phyloP scores from a whole-genome alignment of 2,888 invertebrate species.

The Drosophila anomelani region DNA sequence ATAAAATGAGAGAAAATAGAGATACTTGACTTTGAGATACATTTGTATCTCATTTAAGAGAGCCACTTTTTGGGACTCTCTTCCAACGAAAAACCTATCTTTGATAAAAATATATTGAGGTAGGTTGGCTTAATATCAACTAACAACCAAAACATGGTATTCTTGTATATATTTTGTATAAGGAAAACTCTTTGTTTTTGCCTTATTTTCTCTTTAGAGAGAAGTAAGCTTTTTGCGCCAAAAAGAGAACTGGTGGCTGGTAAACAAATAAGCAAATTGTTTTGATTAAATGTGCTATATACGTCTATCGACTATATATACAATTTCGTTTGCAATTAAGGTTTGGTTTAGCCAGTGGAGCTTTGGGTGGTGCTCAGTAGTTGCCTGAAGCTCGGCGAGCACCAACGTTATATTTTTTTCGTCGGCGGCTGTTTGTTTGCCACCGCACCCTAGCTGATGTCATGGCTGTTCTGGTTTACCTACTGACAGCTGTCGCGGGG shows the following conservation, averaged over 20 bases:
- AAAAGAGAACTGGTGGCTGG: background rate
- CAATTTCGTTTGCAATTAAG: background rate
- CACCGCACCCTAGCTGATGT: conserved; percentile 20
- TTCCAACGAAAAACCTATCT: background rate
- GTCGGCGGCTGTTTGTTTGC: background rate
- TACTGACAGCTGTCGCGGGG: conserved; percentile 39
- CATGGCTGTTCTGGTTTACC: conserved; percentile 10
- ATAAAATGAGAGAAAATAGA: background rate
- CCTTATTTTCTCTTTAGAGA: background rate
- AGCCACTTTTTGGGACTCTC: background rate
- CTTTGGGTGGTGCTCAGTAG: conserved; percentile 8
- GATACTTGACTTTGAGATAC: background rate
- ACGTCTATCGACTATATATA: no score
- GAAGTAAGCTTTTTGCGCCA: background rate
- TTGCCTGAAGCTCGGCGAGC: background rate
- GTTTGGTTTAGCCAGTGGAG: background rate
- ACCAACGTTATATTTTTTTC: no score
- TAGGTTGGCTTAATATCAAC: background rate
- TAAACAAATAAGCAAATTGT: background rate
- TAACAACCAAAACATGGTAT: no score
- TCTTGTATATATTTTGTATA: background rate
- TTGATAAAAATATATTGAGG: background rate
- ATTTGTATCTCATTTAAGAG: background rate
- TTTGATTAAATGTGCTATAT: background rate
- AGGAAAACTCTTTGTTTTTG: background rate